Percentiles rank a stretch among this genome's conserved stretches.
phyloP scores from a whole-genome alignment of 2,797 vertebrate species.

The Bucorvus abyssinicus region DNA sequence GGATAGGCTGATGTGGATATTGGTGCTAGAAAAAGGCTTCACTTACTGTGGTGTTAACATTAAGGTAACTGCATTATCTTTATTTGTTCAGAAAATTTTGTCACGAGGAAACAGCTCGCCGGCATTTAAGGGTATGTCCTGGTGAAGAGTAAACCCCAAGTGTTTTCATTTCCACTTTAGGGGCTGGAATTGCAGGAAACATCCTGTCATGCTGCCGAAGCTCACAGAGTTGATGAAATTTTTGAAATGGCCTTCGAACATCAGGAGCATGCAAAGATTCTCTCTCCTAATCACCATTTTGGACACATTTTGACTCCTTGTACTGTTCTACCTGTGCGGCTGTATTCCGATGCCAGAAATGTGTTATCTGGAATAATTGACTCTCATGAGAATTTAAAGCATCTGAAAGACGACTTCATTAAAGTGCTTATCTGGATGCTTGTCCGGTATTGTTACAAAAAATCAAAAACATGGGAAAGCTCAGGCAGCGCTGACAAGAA shows the following conservation, averaged over 20 bases:
- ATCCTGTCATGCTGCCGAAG: conserved; percentile 95
- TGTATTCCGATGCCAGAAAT: conserved; percentile 92
- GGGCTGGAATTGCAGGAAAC: conserved; percentile 97
- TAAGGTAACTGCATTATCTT: conserved; percentile 81
- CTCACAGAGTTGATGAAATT: conserved; percentile 91
- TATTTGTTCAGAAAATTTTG: neutral
- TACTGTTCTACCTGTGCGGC: conserved; percentile 83
- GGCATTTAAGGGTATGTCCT: neutral
- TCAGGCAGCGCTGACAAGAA: conserved; percentile 33
- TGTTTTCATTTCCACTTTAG: conserved; percentile 70
- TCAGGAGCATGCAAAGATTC: conserved; percentile 77
- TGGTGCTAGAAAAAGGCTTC: conserved; percentile 92
- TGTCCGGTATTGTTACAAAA: conserved; percentile 85
- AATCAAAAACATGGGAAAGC: conserved; percentile 64
- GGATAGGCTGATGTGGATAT: conserved; percentile 94
- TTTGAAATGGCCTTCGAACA: conserved; percentile 91
- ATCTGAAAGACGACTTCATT: conserved; percentile 91
- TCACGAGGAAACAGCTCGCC: neutral
- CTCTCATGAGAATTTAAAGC: conserved; percentile 90
- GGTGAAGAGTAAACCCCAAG: neutral
- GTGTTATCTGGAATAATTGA: conserved; percentile 95
- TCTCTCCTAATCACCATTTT: conserved; percentile 88
- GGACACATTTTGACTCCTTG: conserved; percentile 91
- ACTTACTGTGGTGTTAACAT: conserved; percentile 94
- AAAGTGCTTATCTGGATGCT: conserved; percentile 94